phyloP scores from a whole-genome alignment of 2,113 vertebrate species.

The Prochilodus magdalenae region DNA sequence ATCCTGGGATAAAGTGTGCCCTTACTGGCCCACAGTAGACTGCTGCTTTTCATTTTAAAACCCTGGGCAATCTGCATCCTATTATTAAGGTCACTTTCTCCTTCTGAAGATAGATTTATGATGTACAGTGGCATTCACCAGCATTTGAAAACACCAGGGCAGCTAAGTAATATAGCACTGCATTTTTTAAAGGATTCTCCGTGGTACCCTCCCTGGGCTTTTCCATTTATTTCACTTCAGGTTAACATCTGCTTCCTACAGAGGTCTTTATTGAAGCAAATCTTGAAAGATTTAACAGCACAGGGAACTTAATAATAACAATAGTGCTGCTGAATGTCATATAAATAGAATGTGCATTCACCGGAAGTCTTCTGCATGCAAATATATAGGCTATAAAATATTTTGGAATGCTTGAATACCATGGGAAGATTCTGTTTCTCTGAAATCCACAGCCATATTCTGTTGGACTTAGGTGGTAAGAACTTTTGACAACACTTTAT shows the following conservation, averaged over 20 bases:
- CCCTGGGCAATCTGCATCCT: background rate
- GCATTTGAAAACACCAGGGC: background rate
- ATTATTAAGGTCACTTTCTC: background rate
- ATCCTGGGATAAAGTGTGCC: too few relatives aligned
- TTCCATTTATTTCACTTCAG: constrained; percentile 10
- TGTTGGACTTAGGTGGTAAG: background rate
- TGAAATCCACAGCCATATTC: background rate
- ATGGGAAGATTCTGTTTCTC: background rate
- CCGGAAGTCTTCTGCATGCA: background rate
- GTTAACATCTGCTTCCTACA: background rate
- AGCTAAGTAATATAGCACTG: background rate
- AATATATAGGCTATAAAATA: background rate
- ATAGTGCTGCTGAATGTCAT: background rate
- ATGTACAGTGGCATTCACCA: background rate
- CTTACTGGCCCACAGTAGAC: background rate
- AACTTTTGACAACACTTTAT: background rate
- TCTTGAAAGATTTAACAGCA: background rate
- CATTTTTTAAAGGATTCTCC: background rate
- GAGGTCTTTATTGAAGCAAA: constrained; percentile 13
- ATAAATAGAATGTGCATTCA: background rate
- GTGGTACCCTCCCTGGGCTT: background rate
- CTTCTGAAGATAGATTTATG: background rate
- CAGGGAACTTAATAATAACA: background rate
- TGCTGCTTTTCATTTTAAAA: background rate
- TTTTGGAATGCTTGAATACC: background rate